Evolutionary conservation across 2,888 invertebrate genomes (phyloP), one percentile per base, ranked within the genome.

Genomic region (Thymelicus sylvestris): DNA sequence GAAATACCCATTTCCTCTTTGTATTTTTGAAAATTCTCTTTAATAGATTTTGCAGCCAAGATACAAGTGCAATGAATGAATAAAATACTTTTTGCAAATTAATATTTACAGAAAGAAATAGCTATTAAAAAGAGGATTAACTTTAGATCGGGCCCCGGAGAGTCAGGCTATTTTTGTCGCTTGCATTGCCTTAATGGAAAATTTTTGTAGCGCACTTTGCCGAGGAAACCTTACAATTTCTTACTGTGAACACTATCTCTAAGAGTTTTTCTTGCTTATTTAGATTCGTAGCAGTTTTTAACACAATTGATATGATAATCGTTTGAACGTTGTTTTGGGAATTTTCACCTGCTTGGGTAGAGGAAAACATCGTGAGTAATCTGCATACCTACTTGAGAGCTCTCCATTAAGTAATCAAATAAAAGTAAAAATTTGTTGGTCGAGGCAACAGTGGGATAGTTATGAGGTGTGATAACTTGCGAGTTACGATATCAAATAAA

Each of bases 21-120:
- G 63, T 55, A 38, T 63, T 63, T 62, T 63, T 63, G 57, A 68
- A 13, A 19, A 77, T 82, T 80, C 76, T 74, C 73, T 80, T 79
- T 87, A 87, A 87, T 87, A 86, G 84, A 83, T 88, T 86, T 87
- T 84, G 85, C 83, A 68, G 80, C 76, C 77, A 79, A 79, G 79
- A 81, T 80, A 79, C 78, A 76, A 72, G 79, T 72, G 76, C 79
- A 74, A 76, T 75, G 80, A 84, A 81, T 81, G 81, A 83, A 68
- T 55, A 44, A 50, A 62, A 62, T 57, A 81, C 80, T 80, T 85
- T 84, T 84, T 84, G 79, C 73, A 74, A 86, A 87, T 88, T 86
- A 86, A 86, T 86, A 87, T 87, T 86, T 85, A 68, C 68, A 63
- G 63, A 84, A 86, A 86, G 81, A 85, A 83, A 82, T 85, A 83